Percentiles rank a stretch among this genome's conserved stretches.
Conservation (phyloP, 1,140 invertebrate genomes). For the Drosophila arawakana region DNA sequence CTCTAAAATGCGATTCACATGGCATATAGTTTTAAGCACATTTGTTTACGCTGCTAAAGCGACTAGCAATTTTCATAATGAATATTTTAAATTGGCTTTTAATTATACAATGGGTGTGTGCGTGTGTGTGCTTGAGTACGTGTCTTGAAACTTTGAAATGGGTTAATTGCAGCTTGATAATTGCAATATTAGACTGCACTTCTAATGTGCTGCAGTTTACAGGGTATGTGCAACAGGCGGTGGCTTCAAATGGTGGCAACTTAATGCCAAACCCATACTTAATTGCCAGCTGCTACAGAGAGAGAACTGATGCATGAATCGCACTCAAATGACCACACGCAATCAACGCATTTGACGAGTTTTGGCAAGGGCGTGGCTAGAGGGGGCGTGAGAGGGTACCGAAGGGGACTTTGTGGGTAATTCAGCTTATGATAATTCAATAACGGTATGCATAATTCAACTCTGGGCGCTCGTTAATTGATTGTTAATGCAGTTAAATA, state of each 20-base stretch:
- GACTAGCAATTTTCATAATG: conserved; percentile 68
- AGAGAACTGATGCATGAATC: conserved; percentile 23
- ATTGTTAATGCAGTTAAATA: conserved; percentile 71
- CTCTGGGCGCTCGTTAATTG: conserved; percentile 62
- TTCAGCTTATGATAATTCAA: conserved; percentile 59
- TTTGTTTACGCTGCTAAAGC: conserved; percentile 49
- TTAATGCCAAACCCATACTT: conserved; percentile 70
- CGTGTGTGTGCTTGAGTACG: conserved; percentile 8
- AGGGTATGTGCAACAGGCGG: conserved; percentile 32
- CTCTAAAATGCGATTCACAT: conserved; percentile 63
- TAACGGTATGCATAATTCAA: conserved; percentile 70
- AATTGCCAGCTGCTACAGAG: conserved; percentile 24
- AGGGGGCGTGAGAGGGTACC: not conserved
- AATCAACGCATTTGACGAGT: conserved; percentile 60
- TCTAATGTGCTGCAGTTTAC: conserved; percentile 18
- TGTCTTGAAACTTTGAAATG: conserved; percentile 56
- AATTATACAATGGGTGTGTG: conserved; percentile 63
- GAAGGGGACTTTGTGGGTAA: not conserved
- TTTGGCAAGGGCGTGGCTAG: conserved; percentile 25
- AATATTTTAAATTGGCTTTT: conserved; percentile 80
- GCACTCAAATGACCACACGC: conserved; percentile 53
- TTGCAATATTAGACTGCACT: conserved; percentile 72
- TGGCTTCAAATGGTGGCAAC: conserved; percentile 40
- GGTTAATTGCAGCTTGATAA: conserved; percentile 75
- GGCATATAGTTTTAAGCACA: conserved; percentile 55